phyloP scores from a whole-genome alignment of 2,113 vertebrate species.

The Speoplatyrhinus poulsoni region DNA sequence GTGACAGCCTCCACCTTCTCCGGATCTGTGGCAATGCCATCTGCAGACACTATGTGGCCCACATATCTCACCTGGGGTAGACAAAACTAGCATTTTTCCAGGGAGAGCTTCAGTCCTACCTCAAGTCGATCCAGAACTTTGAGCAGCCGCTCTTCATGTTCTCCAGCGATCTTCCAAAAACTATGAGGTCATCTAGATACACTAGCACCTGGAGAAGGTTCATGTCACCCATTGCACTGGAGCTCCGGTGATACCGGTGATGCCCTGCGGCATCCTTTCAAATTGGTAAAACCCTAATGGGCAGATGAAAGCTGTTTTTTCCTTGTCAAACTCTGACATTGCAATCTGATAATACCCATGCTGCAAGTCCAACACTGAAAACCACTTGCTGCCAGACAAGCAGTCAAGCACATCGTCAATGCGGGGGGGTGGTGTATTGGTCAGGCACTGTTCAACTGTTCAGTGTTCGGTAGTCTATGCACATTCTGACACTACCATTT shows the following conservation, averaged over 20 bases:
- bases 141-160: not conserved
- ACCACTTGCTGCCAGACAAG: constrained; percentile 2
- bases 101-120: not conserved
- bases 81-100: not conserved
- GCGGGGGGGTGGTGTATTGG: constrained; percentile 1
- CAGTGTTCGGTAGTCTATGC: constrained; percentile 3
- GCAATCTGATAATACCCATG: no score
- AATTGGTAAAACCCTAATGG: no score
- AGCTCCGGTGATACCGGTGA: no score
- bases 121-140: not conserved
- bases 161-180: not conserved
- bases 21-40: not conserved
- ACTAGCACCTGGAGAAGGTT: no score
- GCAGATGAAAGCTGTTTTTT: no score
- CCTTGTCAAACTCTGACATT: no score
- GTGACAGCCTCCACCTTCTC: not conserved
- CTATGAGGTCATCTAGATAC: not conserved
- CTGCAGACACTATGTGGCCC: not conserved
- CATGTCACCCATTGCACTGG: no score
- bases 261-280: no score
- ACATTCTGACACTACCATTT: constrained; percentile 14
- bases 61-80: not conserved
- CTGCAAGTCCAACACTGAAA: not conserved
- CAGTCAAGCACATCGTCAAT: not conserved
- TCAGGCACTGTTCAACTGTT: not conserved